Evolutionary conservation across 2,113 vertebrate genomes (phyloP).

Genomic region (Microcebus murinus): DNA sequence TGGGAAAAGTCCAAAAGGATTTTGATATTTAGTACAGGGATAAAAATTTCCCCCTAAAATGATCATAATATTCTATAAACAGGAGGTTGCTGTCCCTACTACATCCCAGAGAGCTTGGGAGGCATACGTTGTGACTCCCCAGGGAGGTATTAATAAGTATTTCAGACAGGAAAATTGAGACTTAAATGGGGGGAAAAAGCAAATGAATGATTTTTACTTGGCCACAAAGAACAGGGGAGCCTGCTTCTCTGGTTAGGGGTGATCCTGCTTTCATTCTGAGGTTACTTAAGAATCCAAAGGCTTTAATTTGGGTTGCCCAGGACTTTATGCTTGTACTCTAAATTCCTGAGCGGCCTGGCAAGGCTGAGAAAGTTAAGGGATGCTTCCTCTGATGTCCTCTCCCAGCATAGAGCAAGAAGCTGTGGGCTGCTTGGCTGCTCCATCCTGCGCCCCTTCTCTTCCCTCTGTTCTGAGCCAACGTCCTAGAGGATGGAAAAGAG

Average conservation of each 20-base stretch:
- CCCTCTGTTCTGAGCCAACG: background rate
- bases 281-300: background rate
- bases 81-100: background rate
- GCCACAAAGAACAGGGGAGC: background rate
- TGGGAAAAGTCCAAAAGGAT: background rate
- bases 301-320: background rate
- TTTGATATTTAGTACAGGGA: background rate
- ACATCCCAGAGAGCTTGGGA: background rate
- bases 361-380: background rate
- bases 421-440: background rate
- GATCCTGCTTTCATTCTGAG: background rate
- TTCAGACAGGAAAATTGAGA: background rate
- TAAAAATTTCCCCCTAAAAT: background rate
- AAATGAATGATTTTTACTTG: background rate
- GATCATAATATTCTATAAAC: background rate
- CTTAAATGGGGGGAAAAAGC: background rate
- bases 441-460: background rate
- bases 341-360: background rate
- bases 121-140: background rate
- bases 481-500: background rate
- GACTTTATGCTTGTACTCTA: background rate
- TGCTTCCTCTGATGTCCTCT: background rate
- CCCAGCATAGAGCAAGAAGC: background rate
- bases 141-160: background rate
- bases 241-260: background rate